Evolutionary conservation across 2,113 vertebrate genomes (phyloP).

Genomic region (Aramus guarauna): DNA sequence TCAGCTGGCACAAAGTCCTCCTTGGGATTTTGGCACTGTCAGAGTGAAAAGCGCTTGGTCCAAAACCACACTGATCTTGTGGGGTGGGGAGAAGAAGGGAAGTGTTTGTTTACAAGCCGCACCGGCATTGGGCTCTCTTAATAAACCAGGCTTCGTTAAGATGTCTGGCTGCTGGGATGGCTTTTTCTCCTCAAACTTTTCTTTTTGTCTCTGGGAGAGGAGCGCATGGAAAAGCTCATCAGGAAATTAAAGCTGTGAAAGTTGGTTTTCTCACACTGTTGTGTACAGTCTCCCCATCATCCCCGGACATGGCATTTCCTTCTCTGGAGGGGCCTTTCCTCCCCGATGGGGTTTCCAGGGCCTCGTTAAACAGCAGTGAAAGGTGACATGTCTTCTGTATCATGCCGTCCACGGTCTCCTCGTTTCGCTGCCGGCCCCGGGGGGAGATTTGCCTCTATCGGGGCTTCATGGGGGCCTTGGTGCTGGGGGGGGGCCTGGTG

Average conservation of each 20-base stretch:
- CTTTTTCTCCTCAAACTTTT: neutral
- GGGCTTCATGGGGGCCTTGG: neutral
- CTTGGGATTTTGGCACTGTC: slow-evolving; percentile 27
- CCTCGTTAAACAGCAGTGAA: neutral
- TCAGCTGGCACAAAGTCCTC: slow-evolving; percentile 33
- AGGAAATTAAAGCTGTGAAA: slow-evolving; percentile 31
- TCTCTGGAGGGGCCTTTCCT: neutral
- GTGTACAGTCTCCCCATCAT: neutral
- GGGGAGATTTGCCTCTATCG: neutral
- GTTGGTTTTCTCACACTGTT: neutral
- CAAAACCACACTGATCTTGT: neutral
- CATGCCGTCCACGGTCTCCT: neutral
- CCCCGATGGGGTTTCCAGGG: neutral
- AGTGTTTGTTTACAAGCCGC: slow-evolving; percentile 31
- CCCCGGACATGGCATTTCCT: neutral
- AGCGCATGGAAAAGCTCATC: slow-evolving; percentile 1
- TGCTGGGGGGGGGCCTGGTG: neutral
- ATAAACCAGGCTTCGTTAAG: neutral
- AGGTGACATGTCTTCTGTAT: neutral
- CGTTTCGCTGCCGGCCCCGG: accelerated
- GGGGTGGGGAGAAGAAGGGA: slow-evolving; percentile 25
- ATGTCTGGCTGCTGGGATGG: neutral
- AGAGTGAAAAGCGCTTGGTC: neutral
- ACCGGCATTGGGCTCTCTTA: neutral
- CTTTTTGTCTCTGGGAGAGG: neutral